phyloP scores from a whole-genome alignment of 2,113 vertebrate genomes.

The Zosterops japonicus region DNA sequence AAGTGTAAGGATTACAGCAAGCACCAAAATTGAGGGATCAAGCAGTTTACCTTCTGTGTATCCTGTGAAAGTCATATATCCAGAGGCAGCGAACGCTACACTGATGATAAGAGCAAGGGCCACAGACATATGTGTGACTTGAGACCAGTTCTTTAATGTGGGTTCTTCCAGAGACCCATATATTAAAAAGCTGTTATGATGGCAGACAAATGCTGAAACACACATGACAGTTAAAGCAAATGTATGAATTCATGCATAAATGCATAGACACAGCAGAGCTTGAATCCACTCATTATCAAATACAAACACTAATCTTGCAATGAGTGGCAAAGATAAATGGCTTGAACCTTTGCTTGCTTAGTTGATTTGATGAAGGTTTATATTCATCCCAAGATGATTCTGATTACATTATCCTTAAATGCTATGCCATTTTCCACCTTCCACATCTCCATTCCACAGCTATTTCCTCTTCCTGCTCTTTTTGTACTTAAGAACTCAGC shows the following conservation, averaged over 20 bases:
- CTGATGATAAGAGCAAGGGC: constrained; percentile 82
- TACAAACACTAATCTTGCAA: background rate
- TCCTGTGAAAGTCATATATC: constrained; percentile 91
- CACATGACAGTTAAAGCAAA: constrained; percentile 20
- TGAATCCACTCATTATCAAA: background rate
- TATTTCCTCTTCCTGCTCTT: background rate
- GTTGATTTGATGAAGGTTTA: background rate
- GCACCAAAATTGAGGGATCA: background rate
- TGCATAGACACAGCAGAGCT: background rate
- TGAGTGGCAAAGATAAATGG: background rate
- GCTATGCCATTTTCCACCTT: background rate
- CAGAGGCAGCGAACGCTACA: constrained; percentile 81
- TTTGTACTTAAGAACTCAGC: background rate
- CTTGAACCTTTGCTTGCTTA: background rate
- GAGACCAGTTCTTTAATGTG: constrained; percentile 85
- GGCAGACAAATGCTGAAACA: constrained; percentile 92
- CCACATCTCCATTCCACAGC: background rate
- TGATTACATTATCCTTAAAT: background rate
- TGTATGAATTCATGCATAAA: background rate
- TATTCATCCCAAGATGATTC: background rate
- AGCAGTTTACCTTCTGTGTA: constrained; percentile 88
- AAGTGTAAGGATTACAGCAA: background rate
- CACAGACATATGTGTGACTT: constrained; percentile 86
- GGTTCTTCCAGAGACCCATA: constrained; percentile 88
- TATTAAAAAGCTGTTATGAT: constrained; percentile 95